Base-by-base conservation (phyloP, 2,797 vertebrate genomes). In the Coranthus polyacanthus region DNA sequence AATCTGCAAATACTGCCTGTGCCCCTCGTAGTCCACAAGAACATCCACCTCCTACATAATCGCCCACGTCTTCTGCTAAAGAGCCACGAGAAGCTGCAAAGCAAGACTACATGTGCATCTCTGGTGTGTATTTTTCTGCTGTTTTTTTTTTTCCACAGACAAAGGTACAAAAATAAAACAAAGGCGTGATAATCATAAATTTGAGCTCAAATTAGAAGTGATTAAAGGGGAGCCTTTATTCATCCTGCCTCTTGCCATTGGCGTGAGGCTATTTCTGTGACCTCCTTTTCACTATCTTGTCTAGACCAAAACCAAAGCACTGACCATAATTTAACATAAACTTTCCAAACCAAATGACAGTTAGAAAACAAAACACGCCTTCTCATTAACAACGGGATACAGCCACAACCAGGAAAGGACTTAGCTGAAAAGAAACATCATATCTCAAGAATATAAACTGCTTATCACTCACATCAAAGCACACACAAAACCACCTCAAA, bases 21-120 rank as follows among this genome's bases (percentile, higher is more conserved):
- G 75, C 83, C 83, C 86, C 81, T 87, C 84, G 82, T 84, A 86
- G 88, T 82, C 85, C 45, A 55, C 75, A 78, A 86, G 89, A 92
- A 92, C 90, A 92, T 87, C 78, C 79, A 89, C 82, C 85, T 86
- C 89, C 90, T 85, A 90, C 88, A 84, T 79, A 41, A 54, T 64
- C 78, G 76, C 90, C 89, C 87, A 90, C 83, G 42, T 81, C 65
- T 78, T 66, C 76, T 79, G 81, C 86, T 75, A 77, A 77, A 84
- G 79, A 75, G 81, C 89, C 72, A 80, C 12, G 60, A 78, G 65
- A 82, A 77, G 84, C 75, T 82, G 74, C 75, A 72, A 72, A 61
- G 75, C 72, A 63, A 82, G 81, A 81, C 78, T 72, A 59, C n/a
- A 88, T 68, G 57, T 11, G 49, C 68, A 60, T 71, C 75, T 79